Evolutionary conservation across 30 jellyfish, hydroid and myxozoan species (phyloP), one percentile per base, ranked within the genome.

Genomic region (Cassiopea andromeda): DNA sequence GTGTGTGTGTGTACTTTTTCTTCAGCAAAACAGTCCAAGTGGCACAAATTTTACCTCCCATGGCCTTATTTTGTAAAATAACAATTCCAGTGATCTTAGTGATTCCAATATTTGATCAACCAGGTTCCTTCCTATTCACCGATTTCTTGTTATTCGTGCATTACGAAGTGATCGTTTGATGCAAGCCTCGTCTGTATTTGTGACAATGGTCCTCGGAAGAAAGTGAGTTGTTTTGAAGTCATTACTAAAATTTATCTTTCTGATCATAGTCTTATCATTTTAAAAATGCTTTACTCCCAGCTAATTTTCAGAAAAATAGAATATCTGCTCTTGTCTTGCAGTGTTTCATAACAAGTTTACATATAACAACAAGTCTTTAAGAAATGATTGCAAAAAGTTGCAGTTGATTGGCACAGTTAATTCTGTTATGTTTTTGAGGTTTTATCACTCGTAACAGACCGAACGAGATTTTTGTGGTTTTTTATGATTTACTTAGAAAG

Each of bases 141-240:
- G 98, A 8, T 77, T 93, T 10, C 90, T 93, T 87, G 94, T 93
- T 6, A 80, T 93, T 48, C 91, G 97, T 68, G 94, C 98, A 15
- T 46, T 93, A 68, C 84, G 98, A 73, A 73, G 93, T 44, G 98
- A 93, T 84, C 90, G 98, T 7, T 70, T 93, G 48, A 49, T 87
- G 85, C 97, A 93, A 77, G 92, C 98, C 12, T 44, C 94, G 4
- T 70, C 86, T 69, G 89, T 85, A 1, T 93, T 93, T 69, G 80
- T 93, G 16, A 58, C 94, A 2, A 93, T 83, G 97, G 88, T 84
- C 2, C 73, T 88, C 14, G 98, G 98, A 27, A 89, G 83, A 85
- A 83, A 90, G 98, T 93, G 72, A 61, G 92, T 49, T 1, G 47
- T 0, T 84, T 15, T 6, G 7, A 9, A 46, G 68, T 60, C 7